A percentile compares a stretch with the other conserved stretches of the same genome.
Evolutionary conservation across 2,113 vertebrate genomes (phyloP).

Genomic region (Menura novaehollandiae): DNA sequence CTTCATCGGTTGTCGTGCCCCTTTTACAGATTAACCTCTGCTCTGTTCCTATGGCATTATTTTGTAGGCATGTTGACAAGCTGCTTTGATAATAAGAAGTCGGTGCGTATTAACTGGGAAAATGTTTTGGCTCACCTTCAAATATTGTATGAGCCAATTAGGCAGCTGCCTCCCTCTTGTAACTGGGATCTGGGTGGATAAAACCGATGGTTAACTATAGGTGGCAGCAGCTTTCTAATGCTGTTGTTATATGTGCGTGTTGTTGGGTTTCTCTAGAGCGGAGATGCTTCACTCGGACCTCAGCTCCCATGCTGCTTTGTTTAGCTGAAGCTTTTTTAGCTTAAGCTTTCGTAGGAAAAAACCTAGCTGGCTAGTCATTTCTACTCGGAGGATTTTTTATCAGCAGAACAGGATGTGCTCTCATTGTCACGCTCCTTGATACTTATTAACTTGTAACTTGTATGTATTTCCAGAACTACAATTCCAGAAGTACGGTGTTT

Average conservation of each 20-base stretch:
- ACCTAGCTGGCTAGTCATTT: neutral
- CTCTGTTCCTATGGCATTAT: neutral
- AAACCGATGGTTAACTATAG: neutral
- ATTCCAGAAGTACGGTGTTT: neutral
- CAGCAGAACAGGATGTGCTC: neutral
- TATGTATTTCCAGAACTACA: neutral
- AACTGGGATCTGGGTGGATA: neutral
- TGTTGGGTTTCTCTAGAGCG: neutral
- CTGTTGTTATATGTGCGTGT: neutral
- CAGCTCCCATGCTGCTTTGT: neutral
- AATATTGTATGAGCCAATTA: neutral
- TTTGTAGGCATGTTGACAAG: neutral
- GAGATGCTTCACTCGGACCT: neutral
- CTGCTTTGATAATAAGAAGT: neutral
- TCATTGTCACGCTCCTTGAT: neutral
- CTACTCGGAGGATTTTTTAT: neutral
- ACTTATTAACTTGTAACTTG: neutral
- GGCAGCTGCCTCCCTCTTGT: neutral
- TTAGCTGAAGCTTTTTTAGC: neutral
- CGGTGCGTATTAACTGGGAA: neutral
- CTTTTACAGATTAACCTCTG: neutral
- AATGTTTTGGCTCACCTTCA: neutral
- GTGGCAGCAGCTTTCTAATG: constrained; percentile 41
- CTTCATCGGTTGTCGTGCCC: neutral
- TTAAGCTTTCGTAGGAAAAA: neutral